Evolutionary conservation across 2,888 invertebrate genomes (phyloP), one percentile per base, ranked within the genome.

Genomic region (Temnothorax rugatulus): DNA sequence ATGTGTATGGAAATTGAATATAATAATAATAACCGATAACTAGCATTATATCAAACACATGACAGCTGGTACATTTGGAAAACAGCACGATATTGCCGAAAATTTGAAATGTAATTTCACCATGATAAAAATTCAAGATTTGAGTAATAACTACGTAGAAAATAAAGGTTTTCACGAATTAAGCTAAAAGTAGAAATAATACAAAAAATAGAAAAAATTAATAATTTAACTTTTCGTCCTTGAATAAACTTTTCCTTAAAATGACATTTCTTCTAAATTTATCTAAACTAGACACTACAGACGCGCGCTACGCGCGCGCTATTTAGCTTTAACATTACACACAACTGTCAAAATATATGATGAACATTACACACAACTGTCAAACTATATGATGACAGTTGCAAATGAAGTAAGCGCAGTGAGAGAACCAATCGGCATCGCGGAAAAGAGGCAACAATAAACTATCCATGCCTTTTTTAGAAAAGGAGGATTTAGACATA

Each of bases 21-120:
- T n/a, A 38, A 50, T 34, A 34, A 34, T 34, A 34, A 34, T 8
- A 66, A 44, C 41, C 34, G 25, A 7, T 64, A 61, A 61, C 25
- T 18, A 11, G 18, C 25, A 73, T 74, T 59, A 29, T 59, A 29
- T n/a, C 29, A n/a, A 44, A 29, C 15, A 4, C 15, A n/a, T 29
- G 29, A 71, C 21, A 38, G 29, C 29, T 47, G 13, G 29, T 3
- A n/a, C 0, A n/a, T 75, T 63, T 47, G 9, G 29, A 34, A 5
- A 15, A 47, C 7, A 11, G 47, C 11, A 15, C 13, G n/a, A 34
- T 38, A 38, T 54, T 38, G 38, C 44, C 66, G 54, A 86, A 88
- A 77, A 88, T 84, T 71, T 71, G 63, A 79, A 82, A 82, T 64
- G 59, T 59, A 64, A 89, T 89, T 64, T 75, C 18, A 4, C 21